A percentile compares a stretch with the other conserved stretches of the same genome.
Conservation (phyloP, 2,113 vertebrate genomes). For the Microtus montanus region DNA sequence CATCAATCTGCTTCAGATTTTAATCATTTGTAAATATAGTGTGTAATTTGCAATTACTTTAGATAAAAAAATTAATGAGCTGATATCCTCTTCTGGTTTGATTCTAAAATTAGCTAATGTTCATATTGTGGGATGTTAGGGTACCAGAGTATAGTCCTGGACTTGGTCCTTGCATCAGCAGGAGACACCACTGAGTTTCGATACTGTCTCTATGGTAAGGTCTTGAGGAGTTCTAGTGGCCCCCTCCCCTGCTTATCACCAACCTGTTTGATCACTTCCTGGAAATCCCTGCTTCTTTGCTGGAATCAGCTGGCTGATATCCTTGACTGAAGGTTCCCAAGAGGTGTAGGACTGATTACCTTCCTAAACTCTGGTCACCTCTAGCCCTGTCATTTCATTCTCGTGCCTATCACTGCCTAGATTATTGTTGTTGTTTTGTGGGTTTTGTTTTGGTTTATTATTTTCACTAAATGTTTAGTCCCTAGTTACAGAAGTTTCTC, state of each 20-base stretch:
- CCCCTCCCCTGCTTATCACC: not conserved
- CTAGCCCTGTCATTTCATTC: not conserved
- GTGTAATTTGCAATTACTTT: not conserved
- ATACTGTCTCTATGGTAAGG: not conserved
- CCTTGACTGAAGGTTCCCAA: not conserved
- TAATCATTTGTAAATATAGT: not conserved
- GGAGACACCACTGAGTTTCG: not conserved
- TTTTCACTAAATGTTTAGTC: not conserved
- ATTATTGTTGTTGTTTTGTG: not conserved
- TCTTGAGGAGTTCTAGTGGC: not conserved
- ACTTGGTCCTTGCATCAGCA: not conserved
- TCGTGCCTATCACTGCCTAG: not conserved
- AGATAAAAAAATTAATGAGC: not conserved
- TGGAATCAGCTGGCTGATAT: not conserved
- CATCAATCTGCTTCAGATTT: not conserved
- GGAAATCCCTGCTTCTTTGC: not conserved
- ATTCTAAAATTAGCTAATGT: not conserved
- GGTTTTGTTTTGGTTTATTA: not conserved
- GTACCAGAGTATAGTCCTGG: rapidly evolving
- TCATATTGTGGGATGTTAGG: not conserved
- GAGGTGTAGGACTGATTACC: too few relatives aligned
- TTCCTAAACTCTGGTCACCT: not conserved
- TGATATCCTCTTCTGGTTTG: not conserved
- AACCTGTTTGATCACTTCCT: not conserved
- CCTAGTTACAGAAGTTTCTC: not conserved